Evolutionary conservation across 2,888 invertebrate genomes (phyloP), one percentile per base, ranked within the genome.

Genomic region (Tigriopus californicus): DNA sequence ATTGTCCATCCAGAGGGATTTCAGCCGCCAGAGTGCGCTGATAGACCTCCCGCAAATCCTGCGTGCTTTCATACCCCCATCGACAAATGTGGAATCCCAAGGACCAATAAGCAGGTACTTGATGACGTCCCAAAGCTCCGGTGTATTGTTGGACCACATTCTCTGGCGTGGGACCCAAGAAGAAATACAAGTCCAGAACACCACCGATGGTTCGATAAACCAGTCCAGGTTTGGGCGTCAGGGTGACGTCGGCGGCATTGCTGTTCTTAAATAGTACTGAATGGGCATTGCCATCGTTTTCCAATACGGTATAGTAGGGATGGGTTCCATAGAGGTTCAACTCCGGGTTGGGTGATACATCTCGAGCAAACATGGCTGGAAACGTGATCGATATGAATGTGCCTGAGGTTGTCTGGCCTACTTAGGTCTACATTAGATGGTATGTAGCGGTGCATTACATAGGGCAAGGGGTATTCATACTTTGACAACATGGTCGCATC

Each of bases 41-140:
- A n/a, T 52, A 52, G 5, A 22, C 52, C 10, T 18, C 24, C 2
- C 24, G 6, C 13, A 52, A 20, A 22, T 24, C 18, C 13, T 52
- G 25, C 8, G 52, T 67, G 20, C 77, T 76, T 57, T 77, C 76
- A 67, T 85, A 85, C 20, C 82, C 80, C 67, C 71, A 81, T 67
- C 81, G 79, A 76, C 86, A 85, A 41, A 90, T 73, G 71, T 91
- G 90, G 70, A 87, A 90, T 1, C 90, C 91, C 0, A 91, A 75
- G 1, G 82, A 75, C 90, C 90, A 91, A 68, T 85, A 87, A 2
- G 71, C 69, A 2, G 73, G 73, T 68, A 74, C 67, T 59, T 66
- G 64, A 4, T 73, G 71, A 18, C 67, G 65, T 1, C 74, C 74
- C 41, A 75, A 52, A 11, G 52, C 25, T 15, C 52, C 25, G 11